phyloP scores from a whole-genome alignment of 2,888 invertebrate species.

The Mellilla xanthometata region DNA sequence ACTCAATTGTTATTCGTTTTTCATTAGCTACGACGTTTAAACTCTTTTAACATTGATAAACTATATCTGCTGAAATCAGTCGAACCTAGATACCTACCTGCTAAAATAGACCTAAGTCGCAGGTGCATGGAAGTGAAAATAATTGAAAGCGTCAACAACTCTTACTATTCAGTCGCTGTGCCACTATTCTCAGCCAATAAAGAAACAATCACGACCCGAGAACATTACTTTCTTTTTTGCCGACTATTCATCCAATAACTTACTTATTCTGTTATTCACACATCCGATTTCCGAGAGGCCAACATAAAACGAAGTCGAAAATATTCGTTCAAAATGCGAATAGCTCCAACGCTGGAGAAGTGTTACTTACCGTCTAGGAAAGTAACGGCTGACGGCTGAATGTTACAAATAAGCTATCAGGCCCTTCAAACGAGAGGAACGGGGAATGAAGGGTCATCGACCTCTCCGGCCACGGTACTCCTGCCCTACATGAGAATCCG shows the following conservation, averaged over 20 bases:
- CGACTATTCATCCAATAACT: conserved; percentile 35
- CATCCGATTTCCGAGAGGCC: conserved; percentile 21
- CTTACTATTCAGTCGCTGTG: conserved; percentile 18
- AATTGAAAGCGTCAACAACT: conserved; percentile 13
- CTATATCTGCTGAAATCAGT: too few species aligned
- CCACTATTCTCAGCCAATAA: conserved; percentile 26
- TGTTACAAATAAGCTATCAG: conserved; percentile 58
- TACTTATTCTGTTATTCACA: conserved; percentile 38
- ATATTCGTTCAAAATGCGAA: too few species aligned
- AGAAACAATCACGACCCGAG: conserved; percentile 33
- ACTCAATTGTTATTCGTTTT: too few species aligned
- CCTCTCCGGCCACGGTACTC: conserved; percentile 70
- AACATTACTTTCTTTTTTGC: conserved; percentile 45
- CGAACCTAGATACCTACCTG: too few species aligned
- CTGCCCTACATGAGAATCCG: conserved; percentile 64
- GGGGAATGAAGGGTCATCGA: conserved; percentile 60
- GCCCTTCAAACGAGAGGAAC: conserved; percentile 46
- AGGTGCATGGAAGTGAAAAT: not conserved
- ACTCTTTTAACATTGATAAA: too few species aligned
- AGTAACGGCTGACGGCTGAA: conserved; percentile 10
- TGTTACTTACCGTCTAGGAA: conserved; percentile 40
- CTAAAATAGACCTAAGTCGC: too few species aligned
- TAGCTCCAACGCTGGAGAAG: conserved; percentile 6
- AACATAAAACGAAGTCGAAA: too few species aligned
- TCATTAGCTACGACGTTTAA: too few species aligned